These are phyloP conservation scores for Saguinus midas DNA, from an alignment of 2,113 vertebrate genomes.

Conservation along the genomic window DNA sequence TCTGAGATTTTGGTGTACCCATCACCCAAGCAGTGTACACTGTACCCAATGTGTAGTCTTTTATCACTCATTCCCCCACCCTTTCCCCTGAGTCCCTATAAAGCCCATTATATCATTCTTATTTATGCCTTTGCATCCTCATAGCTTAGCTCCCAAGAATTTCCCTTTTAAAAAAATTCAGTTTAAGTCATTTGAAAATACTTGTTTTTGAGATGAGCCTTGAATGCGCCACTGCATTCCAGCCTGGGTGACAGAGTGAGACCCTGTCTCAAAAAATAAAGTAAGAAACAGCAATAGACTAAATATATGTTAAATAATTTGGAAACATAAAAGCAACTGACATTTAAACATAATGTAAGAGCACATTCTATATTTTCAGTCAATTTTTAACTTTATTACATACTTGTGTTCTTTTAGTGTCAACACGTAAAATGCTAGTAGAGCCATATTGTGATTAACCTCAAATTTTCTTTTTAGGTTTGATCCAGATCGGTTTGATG, in stretches of 20 bases:
- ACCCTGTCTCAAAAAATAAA: neutral
- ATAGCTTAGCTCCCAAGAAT: neutral
- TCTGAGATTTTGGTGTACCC: too few species aligned
- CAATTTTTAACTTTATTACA: neutral
- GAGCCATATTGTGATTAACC: neutral
- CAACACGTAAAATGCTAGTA: neutral
- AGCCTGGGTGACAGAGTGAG: neutral
- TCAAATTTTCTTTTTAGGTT: slow-evolving; percentile 84
- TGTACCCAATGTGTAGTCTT: too few species aligned
- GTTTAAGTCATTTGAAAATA: neutral
- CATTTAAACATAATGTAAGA: neutral
- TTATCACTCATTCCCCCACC: too few species aligned
- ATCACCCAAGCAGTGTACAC: too few species aligned
- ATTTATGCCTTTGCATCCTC: too few species aligned
- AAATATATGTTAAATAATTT: slow-evolving; percentile 8
- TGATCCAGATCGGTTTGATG: slow-evolving; percentile 92
- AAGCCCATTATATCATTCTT: too few species aligned
- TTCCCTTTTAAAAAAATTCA: neutral
- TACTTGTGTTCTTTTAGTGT: neutral
- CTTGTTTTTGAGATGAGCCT: neutral
- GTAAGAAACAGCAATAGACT: neutral
- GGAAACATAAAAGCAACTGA: neutral
- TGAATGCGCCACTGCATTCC: too few species aligned
- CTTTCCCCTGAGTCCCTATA: too few species aligned
- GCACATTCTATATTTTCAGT: neutral